phyloP scores from a whole-genome alignment of 2,888 invertebrate genomes.

The Plebejus anna region DNA sequence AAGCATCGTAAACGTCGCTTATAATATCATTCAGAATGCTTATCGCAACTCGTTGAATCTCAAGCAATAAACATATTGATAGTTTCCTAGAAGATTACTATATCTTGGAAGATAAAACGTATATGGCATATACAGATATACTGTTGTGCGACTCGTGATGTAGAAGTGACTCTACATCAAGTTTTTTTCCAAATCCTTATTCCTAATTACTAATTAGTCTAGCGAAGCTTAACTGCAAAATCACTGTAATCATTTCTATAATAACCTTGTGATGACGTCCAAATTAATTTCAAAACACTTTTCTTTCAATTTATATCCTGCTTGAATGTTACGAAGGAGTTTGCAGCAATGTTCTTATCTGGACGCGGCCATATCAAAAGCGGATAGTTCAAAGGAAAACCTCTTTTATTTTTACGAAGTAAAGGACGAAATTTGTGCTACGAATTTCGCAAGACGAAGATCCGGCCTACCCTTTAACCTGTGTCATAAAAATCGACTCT shows the following conservation, averaged over 20 bases:
- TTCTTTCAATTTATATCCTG: background rate
- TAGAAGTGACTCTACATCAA: background rate
- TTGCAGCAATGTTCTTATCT: slow-evolving; percentile 52
- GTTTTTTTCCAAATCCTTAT: background rate
- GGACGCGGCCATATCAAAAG: slow-evolving; percentile 64
- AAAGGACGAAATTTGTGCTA: background rate
- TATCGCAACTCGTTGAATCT: background rate
- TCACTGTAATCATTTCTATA: background rate
- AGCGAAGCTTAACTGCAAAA: background rate
- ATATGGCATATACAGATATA: background rate
- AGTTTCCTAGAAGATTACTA: slow-evolving; percentile 13
- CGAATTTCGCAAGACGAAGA: slow-evolving; percentile 8
- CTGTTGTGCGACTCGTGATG: background rate
- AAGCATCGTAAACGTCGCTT: background rate
- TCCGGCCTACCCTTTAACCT: slow-evolving; percentile 27
- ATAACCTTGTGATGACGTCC: background rate
- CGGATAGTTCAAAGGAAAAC: slow-evolving; percentile 20
- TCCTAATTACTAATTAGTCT: background rate
- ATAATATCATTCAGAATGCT: background rate
- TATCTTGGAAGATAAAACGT: background rate
- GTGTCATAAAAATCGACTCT: slow-evolving; percentile 21
- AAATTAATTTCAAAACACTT: background rate
- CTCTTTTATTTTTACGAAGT: background rate
- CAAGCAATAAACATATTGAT: background rate
- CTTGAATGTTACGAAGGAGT: background rate